Conservation (phyloP, 2,113 vertebrate species). For the Myotis lucifugus region DNA sequence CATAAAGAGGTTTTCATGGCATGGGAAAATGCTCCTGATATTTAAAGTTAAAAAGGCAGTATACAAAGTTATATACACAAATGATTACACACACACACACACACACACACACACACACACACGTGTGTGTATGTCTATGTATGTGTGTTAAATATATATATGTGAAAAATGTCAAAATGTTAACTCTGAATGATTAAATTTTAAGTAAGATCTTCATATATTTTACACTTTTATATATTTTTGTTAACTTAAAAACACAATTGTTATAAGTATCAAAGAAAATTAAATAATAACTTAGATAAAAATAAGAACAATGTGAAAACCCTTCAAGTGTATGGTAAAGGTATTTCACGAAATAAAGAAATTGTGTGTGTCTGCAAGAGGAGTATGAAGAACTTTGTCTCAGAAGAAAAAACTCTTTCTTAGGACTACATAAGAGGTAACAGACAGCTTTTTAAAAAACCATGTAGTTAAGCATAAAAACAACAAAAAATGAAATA, state of each 20-base stretch:
- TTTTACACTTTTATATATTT: neutral
- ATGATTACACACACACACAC: neutral
- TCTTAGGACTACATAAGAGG: neutral
- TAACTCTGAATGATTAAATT: slow-evolving; percentile 20
- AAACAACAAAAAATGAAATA: neutral
- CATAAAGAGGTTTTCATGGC: slow-evolving; percentile 52
- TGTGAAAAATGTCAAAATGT: slow-evolving; percentile 20
- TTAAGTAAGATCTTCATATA: slow-evolving; percentile 28
- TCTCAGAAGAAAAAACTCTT: neutral
- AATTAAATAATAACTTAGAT: slow-evolving; percentile 22
- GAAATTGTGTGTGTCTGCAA: neutral
- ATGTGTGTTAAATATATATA: neutral
- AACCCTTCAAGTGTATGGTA: neutral
- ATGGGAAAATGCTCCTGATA: slow-evolving; percentile 33
- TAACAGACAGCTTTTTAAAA: neutral
- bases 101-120: fast-evolving
- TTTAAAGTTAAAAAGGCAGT: slow-evolving; percentile 45
- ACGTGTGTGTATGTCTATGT: neutral
- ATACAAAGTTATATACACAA: slow-evolving; percentile 12
- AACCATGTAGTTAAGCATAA: neutral
- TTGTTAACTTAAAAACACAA: slow-evolving; percentile 20
- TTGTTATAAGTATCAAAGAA: slow-evolving; percentile 27
- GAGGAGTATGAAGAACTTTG: neutral
- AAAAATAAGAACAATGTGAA: slow-evolving; percentile 29
- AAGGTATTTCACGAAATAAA: neutral